These are phyloP conservation scores for Hydra vulgaris DNA, from an alignment of 30 jellyfish, hydroid and myxozoan genomes.

Conservation along the genomic window DNA sequence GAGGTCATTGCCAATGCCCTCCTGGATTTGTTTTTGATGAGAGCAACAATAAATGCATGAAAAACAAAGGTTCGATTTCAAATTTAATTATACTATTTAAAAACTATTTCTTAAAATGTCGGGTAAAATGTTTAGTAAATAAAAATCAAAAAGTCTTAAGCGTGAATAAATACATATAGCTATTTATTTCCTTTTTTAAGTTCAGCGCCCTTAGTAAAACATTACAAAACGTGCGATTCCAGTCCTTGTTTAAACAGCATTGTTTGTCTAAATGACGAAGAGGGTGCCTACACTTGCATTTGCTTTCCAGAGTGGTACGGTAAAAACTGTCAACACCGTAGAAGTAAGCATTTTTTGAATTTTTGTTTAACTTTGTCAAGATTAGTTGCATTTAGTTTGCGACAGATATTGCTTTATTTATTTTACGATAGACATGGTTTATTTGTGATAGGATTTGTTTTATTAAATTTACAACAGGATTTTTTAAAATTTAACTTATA, in stretches of 20 bases:
- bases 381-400: not conserved
- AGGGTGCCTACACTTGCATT: conserved; percentile 3
- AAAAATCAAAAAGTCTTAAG: not conserved
- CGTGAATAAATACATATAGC: not conserved
- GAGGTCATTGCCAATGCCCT: conserved; percentile 91
- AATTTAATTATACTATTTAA: not conserved
- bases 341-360: conserved; percentile 9
- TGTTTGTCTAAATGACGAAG: conserved; percentile 48
- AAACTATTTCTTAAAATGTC: not conserved
- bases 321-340: not conserved
- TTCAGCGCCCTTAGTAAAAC: not conserved
- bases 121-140: not conserved
- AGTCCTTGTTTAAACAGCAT: conserved; percentile 86
- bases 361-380: no score
- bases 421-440: no score
- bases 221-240: conserved; percentile 15
- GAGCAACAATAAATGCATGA: not conserved
- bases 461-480: no score
- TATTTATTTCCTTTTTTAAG: no score
- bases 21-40: conserved; percentile 31
- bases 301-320: conserved; percentile 18
- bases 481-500: no score
- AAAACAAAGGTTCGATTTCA: not conserved
- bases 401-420: no score
- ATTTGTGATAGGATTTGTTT: no score